Base-by-base conservation (phyloP, 2,797 vertebrate species). In the Cossypha caffra region DNA sequence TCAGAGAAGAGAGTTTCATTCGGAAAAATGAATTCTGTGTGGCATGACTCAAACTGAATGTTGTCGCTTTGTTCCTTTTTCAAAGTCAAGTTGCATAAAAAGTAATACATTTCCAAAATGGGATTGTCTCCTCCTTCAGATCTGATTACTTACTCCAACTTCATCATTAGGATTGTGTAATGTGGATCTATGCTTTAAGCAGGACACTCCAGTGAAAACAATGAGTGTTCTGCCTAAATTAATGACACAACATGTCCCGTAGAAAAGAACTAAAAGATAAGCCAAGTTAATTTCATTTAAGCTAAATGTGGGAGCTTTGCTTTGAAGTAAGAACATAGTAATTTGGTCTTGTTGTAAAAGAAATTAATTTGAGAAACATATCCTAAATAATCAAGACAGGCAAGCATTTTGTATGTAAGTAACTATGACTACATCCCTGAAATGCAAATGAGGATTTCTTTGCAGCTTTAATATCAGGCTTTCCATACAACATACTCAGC, bases 231-330 rank as follows among this genome's bases (percentile, higher is more conserved):
- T 93, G 73, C 62, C 73, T 86, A 94, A 95, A 93, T 95, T 91
- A 96, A 91, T 83, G 88, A 73, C 73, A 78, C 59, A 77, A 59
- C 26, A 80, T 61, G 54, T 87, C 69, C 67, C 16, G 2, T 38
- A 80, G 58, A 94, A 93, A 94, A 93, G 78, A 77, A 90, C 91
- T 66, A 77, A 68, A 93, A 72, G 19, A 71, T 72, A 93, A 91
- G 47, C 5, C 79, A 79, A 93, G 38, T 69, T 61, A 47, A 25
- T 67, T 92, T 82, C 63, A 82, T 82, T 83, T 93, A 93, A 74
- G 64, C 31, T 75, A 94, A 87, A 85, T 80, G 72, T 74, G 61
- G 73, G 86, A 88, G 90, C 74, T 96, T 86, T 86, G 55, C 79
- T 91, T 86, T 88, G 52, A 94, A 80, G 57, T 61, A 77, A 92